Evolutionary conservation across 2,113 vertebrate genomes (phyloP).

Genomic region (Hypomesus transpacificus): DNA sequence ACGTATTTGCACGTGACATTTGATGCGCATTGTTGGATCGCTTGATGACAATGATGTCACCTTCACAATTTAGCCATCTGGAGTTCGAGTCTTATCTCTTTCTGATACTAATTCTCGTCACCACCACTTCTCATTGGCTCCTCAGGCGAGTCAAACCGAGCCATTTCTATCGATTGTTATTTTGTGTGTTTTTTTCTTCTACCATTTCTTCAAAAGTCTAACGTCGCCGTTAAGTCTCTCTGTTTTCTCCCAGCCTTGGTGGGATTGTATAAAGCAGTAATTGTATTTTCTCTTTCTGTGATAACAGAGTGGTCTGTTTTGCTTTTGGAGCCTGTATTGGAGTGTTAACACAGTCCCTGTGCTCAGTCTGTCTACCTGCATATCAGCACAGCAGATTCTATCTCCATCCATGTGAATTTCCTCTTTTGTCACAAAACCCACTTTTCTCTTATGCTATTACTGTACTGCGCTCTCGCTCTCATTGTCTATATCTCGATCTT

Average conservation of each 20-base stretch:
- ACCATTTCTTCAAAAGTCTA: slow-evolving; percentile 22
- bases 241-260: slow-evolving; percentile 20
- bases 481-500: neutral
- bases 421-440: slow-evolving; percentile 46
- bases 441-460: slow-evolving; percentile 24
- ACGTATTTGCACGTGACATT: slow-evolving; percentile 59
- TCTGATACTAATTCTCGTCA: slow-evolving; percentile 54
- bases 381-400: slow-evolving; percentile 57
- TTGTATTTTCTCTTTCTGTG: slow-evolving; percentile 47
- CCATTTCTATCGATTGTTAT: slow-evolving; percentile 47
- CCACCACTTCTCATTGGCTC: slow-evolving; percentile 48
- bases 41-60: slow-evolving; percentile 57
- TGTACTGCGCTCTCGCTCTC: neutral
- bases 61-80: slow-evolving; percentile 59
- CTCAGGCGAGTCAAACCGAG: slow-evolving; percentile 58
- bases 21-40: slow-evolving; percentile 53
- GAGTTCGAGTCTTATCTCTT: slow-evolving; percentile 21
- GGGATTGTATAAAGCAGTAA: slow-evolving; percentile 56
- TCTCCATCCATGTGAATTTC: slow-evolving; percentile 53
- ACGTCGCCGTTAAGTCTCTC: slow-evolving; percentile 16
- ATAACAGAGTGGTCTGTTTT: slow-evolving; percentile 46
- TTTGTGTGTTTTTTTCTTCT: slow-evolving; percentile 24
- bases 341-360: slow-evolving; percentile 59
- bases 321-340: slow-evolving; percentile 48
- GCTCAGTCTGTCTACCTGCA: slow-evolving; percentile 47